Conservation (phyloP, 2,113 vertebrate species). For the Ammodytes marinus region DNA sequence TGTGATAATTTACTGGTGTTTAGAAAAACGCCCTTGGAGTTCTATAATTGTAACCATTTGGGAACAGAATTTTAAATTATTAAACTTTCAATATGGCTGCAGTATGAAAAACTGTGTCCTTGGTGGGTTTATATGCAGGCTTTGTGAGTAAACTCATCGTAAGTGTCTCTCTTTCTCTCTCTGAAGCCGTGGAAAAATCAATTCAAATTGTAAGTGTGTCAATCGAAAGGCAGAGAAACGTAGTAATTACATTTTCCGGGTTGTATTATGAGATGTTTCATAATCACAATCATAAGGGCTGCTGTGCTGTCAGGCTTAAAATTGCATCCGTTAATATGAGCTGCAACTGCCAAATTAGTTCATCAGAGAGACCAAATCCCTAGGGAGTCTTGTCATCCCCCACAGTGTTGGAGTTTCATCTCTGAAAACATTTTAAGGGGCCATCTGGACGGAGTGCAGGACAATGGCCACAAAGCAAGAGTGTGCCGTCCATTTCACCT, state of each 20-base stretch:
- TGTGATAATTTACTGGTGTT: background rate
- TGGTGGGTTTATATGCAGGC: conserved; percentile 26
- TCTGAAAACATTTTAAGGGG: conserved; percentile 84
- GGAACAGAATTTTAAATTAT: conserved; percentile 1
- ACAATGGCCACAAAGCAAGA: conserved; percentile 92
- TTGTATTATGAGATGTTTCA: conserved; percentile 51
- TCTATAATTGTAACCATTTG: background rate
- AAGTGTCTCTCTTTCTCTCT: no score
- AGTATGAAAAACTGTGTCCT: conserved; percentile 1
- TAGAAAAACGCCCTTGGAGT: background rate
- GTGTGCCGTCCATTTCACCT: conserved; percentile 96
- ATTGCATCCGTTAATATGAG: conserved; percentile 59
- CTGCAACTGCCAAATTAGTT: conserved; percentile 61
- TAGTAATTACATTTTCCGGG: conserved; percentile 58
- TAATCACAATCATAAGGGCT: conserved; percentile 40
- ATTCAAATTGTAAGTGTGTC: conserved; percentile 30
- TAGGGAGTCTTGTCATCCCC: conserved; percentile 32
- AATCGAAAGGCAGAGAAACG: conserved; percentile 20
- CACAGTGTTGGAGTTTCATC: conserved; percentile 30
- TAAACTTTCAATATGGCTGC: conserved; percentile 15
- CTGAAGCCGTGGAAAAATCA: conserved; percentile 35
- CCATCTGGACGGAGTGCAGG: conserved; percentile 92
- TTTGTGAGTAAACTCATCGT: conserved; percentile 35
- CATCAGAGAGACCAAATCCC: conserved; percentile 52
- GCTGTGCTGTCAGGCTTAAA: conserved; percentile 55